Base-by-base conservation (phyloP, 92 coral and sea anemone genomes). In the Actinostola sp. region DNA sequence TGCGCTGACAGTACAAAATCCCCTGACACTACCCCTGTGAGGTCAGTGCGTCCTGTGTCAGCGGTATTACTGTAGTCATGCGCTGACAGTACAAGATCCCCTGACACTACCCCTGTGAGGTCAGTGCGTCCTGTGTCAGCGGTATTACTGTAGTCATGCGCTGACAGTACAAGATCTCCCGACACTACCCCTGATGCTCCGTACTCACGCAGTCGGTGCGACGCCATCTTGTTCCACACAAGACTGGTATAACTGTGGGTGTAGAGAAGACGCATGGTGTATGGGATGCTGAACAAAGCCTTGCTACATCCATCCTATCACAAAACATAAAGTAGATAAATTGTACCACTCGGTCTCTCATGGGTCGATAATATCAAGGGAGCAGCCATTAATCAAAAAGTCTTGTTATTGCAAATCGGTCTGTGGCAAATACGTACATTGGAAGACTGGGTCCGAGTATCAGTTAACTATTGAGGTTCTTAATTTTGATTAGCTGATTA, bases 231-330 rank as follows among this genome's bases (percentile, higher is more conserved):
- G 63, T 91, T 91, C 97, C 97, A 91, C 23, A 87, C 30, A 1
- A 91, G 86, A 41, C 97, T 91, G 52, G 86, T 84, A 71, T 83
- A 87, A 57, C 97, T 91, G 55, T 91, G 97, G 34, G 81, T 73
- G 61, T 82, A 91, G 63, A 91, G 48, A 28, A 91, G 73, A 28
- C 97, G 97, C 89, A 84, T 72, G 30, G 90, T 61, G 77, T 83
- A 91, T 1, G 97, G 92, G 26, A 91, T 72, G 77, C 81, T 90
- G 71, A 91, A 72, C 48, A 91, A 71, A 0, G 97, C 92, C 70
- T 91, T 87, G 8, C 76, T 82, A 60, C 92, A 91, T 20, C 97
- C 97, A 35, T 91, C 92, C 97, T 91, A 23, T 2, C 30, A 48
- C 25, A 67, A 27, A 71, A 21, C 15, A 7, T 23, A 24, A 31